phyloP scores from a whole-genome alignment of 1,140 invertebrate species.

The Neelides sp. region DNA sequence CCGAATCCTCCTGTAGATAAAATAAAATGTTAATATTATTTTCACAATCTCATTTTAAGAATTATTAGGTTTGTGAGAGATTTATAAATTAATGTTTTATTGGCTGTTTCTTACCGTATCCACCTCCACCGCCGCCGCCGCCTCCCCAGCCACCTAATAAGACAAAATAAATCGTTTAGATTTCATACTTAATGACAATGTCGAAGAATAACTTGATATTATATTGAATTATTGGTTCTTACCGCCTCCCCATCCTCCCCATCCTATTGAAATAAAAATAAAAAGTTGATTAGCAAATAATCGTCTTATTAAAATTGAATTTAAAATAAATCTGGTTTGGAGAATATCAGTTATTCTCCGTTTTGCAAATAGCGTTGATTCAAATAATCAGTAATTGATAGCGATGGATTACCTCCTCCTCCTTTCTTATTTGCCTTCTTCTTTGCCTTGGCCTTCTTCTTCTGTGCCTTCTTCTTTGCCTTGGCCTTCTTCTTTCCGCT shows the following conservation, averaged over 20 bases:
- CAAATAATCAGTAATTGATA: background rate
- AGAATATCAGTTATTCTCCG: too few species aligned
- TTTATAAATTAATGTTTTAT: too few species aligned
- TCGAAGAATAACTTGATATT: background rate
- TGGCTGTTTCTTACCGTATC: too few species aligned
- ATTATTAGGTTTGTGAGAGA: background rate
- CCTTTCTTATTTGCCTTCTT: constrained; percentile 20
- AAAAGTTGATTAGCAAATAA: too few species aligned
- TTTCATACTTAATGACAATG: background rate
- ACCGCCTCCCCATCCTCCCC: constrained; percentile 13
- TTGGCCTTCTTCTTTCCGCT: constrained; percentile 13
- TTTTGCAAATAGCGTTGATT: too few species aligned
- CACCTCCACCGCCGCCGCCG: constrained; percentile 11
- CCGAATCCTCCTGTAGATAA: background rate
- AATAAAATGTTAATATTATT: background rate
- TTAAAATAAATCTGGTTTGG: too few species aligned
- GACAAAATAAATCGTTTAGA: background rate
- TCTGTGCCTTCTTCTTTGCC: constrained; percentile 27
- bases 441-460: constrained; percentile 17
- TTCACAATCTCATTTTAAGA: background rate
- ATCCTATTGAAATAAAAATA: constrained; percentile 5
- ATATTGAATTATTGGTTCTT: background rate
- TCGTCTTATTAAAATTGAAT: too few species aligned
- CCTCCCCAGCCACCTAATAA: background rate
- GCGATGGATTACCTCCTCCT: constrained; percentile 8